Base-by-base conservation (phyloP, 1,140 invertebrate genomes). In the Zaprionus tsacasi region DNA sequence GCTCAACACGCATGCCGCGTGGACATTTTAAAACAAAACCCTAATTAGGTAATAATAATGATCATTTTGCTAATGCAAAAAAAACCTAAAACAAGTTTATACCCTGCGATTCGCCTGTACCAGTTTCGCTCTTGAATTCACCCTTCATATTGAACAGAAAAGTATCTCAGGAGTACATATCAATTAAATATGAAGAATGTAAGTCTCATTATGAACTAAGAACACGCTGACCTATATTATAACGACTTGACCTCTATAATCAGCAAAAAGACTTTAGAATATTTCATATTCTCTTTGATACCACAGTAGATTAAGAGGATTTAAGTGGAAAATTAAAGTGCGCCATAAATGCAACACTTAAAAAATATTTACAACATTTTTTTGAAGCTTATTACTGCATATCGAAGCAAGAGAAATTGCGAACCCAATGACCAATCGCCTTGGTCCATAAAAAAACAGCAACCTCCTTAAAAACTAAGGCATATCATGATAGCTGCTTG, bases 41-140 rank as follows among this genome's bases (percentile, higher is more conserved):
- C 83, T 89, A 89, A 88, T 88, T 88, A 88, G 83, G 85, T 85
- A 89, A 89, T 85, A 79, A 45, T 40, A 40, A 88, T 21, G 21
- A 21, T 89, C 1, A 30, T 35, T 78, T 50, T 68, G 60, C 54
- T 54, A 52, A 61, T 79, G 61, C 57, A 69, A 65, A 61, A 76
- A 66, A 13, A 21, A 21, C 21, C 21, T 1, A n/a, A n/a, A 6
- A 35, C 10, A 35, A 35, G 33, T 21, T 1, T 21, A 30, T 30
- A 30, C 3, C 27, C 27, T 30, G 25, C 25, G 1, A 27, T 4
- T 27, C 25, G 25, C 25, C 25, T 27, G 25, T 4, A 27, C 25
- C 2, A 27, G 1, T 27, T 27, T 27, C 25, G 25, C 4, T 27
- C 1, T 30, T 0, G 27, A 30, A 30, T 30, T 30, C 0, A 30